Base-by-base conservation (phyloP, 2,888 invertebrate species). In the Andrena bicolor region DNA sequence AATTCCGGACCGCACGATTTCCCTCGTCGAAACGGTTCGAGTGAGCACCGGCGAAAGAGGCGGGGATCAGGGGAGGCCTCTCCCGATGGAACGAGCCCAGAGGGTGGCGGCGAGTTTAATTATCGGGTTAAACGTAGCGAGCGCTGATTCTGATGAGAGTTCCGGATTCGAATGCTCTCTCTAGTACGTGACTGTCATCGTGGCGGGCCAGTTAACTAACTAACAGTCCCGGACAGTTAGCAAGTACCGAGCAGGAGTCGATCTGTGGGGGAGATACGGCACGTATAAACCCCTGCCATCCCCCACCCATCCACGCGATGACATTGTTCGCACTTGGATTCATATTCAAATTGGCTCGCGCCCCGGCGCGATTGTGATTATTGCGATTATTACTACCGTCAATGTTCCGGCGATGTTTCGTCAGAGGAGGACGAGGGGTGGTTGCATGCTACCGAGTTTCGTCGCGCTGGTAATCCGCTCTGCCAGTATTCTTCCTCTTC, bases 71-170 rank as follows among this genome's bases (percentile, higher is more conserved):
- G 49, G 74, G 70, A 20, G 41, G 61, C 20, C 51, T 53, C 56
- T 66, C 49, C 5, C 61, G 71, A 48, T 63, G 71, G 64, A 74
- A 70, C 65, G 81, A 75, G 48, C 61, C 61, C 71, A 32, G 68
- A 71, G 77, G 80, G 80, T 66, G 82, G 80, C 80, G 83, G 86
- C 89, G 90, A 92, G 92, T 93, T 93, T 93, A 93, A 93, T 93
- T 93, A 93, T 93, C 92, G 93, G 92, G 93, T 93, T 93, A 93
- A 93, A 93, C 93, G 93, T 93, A 93, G 92, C 93, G 93, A 93
- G 90, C 90, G 92, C 90, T 93, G 93, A 93, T 93, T 93, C 93
- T 93, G 93, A 93, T 93, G 93, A 93, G 93, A 93, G 93, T 93
- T 93, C 93, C 93, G 93, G 93, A 93, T 92, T 92, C 92, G 91